phyloP scores from a whole-genome alignment of 2,113 vertebrate species.

The Platysternon megacephalum region DNA sequence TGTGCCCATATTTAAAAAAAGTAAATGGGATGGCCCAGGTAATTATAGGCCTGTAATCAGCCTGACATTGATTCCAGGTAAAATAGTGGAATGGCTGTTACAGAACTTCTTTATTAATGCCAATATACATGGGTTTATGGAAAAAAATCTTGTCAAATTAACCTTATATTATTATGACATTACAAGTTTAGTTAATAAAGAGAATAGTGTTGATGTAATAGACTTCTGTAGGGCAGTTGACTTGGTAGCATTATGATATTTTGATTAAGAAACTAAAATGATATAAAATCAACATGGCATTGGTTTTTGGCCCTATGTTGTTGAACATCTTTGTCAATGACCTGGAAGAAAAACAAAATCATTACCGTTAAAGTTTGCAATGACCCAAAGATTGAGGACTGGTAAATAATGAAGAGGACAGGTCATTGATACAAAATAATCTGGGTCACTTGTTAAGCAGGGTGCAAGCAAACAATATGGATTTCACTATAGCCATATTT shows the following conservation, averaged over 20 bases:
- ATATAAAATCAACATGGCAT: not conserved
- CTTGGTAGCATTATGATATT: not conserved
- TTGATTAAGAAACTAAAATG: not conserved
- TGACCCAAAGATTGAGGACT: no score
- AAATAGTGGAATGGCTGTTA: not conserved
- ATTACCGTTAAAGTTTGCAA: not conserved
- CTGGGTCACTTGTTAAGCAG: no score
- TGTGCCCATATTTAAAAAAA: not conserved
- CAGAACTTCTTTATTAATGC: not conserved
- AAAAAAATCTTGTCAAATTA: not conserved
- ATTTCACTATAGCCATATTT: no score
- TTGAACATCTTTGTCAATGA: not conserved
- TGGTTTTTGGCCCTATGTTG: not conserved
- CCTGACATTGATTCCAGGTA: not conserved
- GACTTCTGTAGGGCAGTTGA: not conserved
- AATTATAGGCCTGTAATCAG: not conserved
- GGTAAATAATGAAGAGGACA: no score
- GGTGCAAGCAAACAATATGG: no score
- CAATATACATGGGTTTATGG: not conserved
- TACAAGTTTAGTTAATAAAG: no score
- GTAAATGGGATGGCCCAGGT: not conserved
- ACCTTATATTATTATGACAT: not conserved
- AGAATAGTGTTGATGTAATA: no score
- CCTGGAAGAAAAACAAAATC: not conserved
- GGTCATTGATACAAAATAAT: no score